A percentile compares a stretch with the other conserved stretches of the same genome.
phyloP scores from a whole-genome alignment of 2,797 vertebrate species.

The Tauraco hartlaubi region DNA sequence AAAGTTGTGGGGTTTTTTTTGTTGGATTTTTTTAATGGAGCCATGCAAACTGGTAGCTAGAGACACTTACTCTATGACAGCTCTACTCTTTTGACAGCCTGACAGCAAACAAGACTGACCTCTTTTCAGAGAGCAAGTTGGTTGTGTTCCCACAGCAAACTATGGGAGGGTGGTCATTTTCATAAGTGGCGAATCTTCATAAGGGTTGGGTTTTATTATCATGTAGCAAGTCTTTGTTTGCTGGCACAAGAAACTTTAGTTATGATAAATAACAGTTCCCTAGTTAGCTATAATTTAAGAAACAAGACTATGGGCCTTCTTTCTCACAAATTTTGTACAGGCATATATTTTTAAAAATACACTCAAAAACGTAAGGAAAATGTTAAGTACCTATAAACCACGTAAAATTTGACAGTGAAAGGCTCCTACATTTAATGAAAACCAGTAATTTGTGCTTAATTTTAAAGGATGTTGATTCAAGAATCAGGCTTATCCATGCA shows the following conservation, averaged over 20 bases:
- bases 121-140: neutral
- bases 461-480: neutral
- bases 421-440: neutral
- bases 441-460: neutral
- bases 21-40: neutral
- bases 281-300: neutral
- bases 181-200: neutral
- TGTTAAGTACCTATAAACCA: neutral
- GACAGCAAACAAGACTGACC: fast-evolving
- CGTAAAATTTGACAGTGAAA: neutral
- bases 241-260: neutral
- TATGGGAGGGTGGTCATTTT: neutral
- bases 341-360: neutral
- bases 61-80: neutral
- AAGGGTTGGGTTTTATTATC: neutral
- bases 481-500: neutral
- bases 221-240: neutral
- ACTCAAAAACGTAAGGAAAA: neutral
- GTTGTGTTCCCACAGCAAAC: neutral
- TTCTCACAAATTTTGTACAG: neutral
- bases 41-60: neutral
- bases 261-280: neutral
- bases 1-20: no score
- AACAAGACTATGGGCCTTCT: neutral
- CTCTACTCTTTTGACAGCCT: neutral